Percentiles rank a stretch among this genome's conserved stretches.
phyloP scores from a whole-genome alignment of 2,888 invertebrate genomes.

The Rhagonycha fulva region DNA sequence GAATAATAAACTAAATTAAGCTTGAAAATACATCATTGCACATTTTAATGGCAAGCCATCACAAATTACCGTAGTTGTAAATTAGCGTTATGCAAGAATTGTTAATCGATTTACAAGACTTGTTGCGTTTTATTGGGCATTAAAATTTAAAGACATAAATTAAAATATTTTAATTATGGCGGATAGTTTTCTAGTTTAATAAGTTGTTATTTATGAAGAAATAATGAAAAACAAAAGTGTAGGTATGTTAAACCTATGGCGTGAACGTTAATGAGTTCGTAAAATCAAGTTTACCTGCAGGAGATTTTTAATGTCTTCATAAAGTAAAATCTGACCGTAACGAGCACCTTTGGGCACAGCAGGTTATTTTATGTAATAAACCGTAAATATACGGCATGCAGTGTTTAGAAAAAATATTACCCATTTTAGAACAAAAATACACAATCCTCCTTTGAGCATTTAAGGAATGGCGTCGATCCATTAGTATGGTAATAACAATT shows the following conservation, averaged over 20 bases:
- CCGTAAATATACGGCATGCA: conserved; percentile 12
- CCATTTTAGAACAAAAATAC: not conserved
- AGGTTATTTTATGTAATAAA: conserved; percentile 26
- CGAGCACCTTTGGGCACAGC: conserved; percentile 25
- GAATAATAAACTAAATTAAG: not conserved
- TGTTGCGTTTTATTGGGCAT: not conserved
- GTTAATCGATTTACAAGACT: not conserved
- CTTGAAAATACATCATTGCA: not conserved
- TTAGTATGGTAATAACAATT: not conserved
- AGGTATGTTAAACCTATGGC: conserved; percentile 21
- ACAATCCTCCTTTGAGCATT: not conserved
- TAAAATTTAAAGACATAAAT: not conserved
- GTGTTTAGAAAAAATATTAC: conserved; percentile 13
- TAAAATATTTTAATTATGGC: not conserved
- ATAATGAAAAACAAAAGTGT: conserved; percentile 15
- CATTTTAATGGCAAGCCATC: not conserved
- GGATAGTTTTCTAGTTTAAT: not conserved
- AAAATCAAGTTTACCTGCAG: conserved; percentile 33
- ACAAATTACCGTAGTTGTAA: not conserved
- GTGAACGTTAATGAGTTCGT: conserved; percentile 32
- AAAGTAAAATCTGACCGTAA: conserved; percentile 29
- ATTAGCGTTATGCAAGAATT: not conserved
- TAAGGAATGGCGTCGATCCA: not conserved
- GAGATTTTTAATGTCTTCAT: conserved; percentile 36
- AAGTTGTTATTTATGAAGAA: conserved; percentile 10